Conservation (phyloP, 2,113 vertebrate species). For the Collichthys lucidus region DNA sequence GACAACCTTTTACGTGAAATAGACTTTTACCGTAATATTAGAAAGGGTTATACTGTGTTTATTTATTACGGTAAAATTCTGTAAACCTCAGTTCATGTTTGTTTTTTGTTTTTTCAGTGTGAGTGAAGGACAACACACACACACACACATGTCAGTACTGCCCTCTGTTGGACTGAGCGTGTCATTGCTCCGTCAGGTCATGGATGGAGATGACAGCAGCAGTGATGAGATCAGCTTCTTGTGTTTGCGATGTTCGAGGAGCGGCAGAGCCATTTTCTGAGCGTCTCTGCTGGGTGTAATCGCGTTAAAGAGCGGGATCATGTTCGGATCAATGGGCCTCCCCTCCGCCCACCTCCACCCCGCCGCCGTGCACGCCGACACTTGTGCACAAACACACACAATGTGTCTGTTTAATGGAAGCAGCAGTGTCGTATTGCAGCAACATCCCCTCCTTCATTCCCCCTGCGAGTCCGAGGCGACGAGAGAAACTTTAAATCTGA, state of each 20-base stretch:
- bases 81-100: too few species aligned
- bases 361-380: background rate
- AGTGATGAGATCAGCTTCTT: slow-evolving; percentile 7
- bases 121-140: too few species aligned
- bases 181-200: slow-evolving; percentile 20
- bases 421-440: slow-evolving; percentile 49
- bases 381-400: slow-evolving; percentile 12
- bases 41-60: too few species aligned
- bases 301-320: slow-evolving; percentile 43
- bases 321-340: slow-evolving; percentile 56
- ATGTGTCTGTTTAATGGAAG: slow-evolving; percentile 20
- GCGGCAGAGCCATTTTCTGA: slow-evolving; percentile 18
- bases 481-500: slow-evolving; percentile 1
- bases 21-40: too few species aligned
- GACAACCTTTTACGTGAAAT: too few species aligned
- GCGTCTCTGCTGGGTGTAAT: slow-evolving; percentile 26
- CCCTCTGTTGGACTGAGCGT: slow-evolving; percentile 45
- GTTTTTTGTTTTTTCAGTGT: too few species aligned
- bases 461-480: background rate
- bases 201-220: slow-evolving; percentile 10
- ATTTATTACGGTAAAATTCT: too few species aligned
- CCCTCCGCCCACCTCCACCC: too few species aligned
- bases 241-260: background rate
- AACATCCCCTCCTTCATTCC: background rate
- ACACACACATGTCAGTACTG: background rate